phyloP scores from a whole-genome alignment of 2,797 vertebrate genomes.

The Parotocinclus haroldoi region DNA sequence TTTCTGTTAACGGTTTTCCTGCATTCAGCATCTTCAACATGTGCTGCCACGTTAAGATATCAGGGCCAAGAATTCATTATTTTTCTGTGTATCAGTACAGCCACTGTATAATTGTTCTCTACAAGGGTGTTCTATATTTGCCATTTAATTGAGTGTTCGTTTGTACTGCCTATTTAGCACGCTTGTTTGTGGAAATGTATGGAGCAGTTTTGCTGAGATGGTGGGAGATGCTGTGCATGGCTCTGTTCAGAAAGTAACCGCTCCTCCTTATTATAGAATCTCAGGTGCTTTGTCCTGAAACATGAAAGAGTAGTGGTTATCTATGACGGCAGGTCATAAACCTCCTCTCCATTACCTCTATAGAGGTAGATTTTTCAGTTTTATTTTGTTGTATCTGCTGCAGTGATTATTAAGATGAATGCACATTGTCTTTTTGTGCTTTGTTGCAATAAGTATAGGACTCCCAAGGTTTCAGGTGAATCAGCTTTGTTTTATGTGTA shows the following conservation, averaged over 20 bases:
- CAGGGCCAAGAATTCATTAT: too few relatives aligned
- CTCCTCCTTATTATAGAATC: slow-evolving; percentile 49
- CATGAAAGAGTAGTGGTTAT: slow-evolving; percentile 46
- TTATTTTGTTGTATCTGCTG: background rate
- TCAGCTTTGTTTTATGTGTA: too few relatives aligned
- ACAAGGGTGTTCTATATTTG: background rate
- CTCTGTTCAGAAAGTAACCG: slow-evolving; percentile 37
- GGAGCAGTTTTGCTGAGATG: slow-evolving; percentile 37
- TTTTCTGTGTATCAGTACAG: too few relatives aligned
- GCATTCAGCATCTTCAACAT: too few relatives aligned
- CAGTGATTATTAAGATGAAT: too few relatives aligned
- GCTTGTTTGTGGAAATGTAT: background rate
- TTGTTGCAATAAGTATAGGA: too few relatives aligned
- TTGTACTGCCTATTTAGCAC: background rate
- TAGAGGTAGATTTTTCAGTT: background rate
- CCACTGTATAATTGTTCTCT: background rate
- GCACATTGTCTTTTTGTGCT: too few relatives aligned
- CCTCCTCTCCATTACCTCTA: slow-evolving; percentile 27
- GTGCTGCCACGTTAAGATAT: too few relatives aligned
- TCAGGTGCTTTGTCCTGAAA: slow-evolving; percentile 48
- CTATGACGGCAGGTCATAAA: slow-evolving; percentile 45
- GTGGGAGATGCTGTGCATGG: slow-evolving; percentile 39
- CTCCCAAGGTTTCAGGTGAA: too few relatives aligned
- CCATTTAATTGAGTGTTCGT: background rate
- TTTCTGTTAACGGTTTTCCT: too few relatives aligned